phyloP scores from a whole-genome alignment of 2,113 vertebrate species.

The Setophaga kirtlandii region DNA sequence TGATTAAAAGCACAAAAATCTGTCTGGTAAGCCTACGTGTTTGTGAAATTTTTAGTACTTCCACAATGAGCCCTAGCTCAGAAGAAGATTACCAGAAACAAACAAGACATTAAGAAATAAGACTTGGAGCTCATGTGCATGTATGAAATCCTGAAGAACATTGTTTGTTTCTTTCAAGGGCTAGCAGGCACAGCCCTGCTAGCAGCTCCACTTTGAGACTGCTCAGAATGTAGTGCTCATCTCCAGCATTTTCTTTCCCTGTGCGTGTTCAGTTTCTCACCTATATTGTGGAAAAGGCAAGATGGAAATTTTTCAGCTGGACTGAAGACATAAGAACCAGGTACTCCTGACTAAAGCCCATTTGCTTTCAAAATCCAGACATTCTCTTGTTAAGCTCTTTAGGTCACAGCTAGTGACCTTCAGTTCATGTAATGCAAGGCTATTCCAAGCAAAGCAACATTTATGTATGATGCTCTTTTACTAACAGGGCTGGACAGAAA shows the following conservation, averaged over 20 bases:
- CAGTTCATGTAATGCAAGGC: neutral
- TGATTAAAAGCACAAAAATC: neutral
- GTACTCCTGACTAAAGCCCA: neutral
- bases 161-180: neutral
- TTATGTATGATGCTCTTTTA: neutral
- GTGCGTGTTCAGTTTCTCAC: neutral
- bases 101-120: neutral
- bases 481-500: constrained; percentile 33
- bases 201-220: neutral
- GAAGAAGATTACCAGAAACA: neutral
- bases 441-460: neutral
- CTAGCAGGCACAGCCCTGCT: neutral
- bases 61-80: neutral
- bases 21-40: neutral
- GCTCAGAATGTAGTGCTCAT: neutral
- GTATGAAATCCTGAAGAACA: neutral
- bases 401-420: neutral
- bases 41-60: neutral
- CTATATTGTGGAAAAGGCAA: neutral
- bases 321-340: neutral
- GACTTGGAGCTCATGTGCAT: neutral
- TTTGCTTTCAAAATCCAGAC: neutral
- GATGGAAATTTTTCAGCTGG: neutral
- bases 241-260: neutral
- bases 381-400: neutral